Conservation (phyloP, 2,888 invertebrate species). For the Dicroscelio sp. region DNA sequence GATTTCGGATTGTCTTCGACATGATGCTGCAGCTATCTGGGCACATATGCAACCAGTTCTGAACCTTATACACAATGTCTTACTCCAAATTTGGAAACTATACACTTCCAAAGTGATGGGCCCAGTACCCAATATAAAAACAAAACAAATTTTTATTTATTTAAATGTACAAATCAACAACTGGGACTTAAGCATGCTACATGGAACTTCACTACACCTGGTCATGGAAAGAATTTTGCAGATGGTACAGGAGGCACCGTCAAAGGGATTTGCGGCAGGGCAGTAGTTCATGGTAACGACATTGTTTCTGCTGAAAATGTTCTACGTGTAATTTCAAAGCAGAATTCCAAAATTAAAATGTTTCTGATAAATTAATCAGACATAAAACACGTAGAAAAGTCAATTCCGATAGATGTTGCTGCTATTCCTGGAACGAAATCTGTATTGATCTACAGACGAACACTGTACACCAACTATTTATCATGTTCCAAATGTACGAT, state of each 20-base stretch:
- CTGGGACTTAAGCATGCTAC: background rate
- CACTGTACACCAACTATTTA: background rate
- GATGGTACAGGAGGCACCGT: background rate
- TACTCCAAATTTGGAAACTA: background rate
- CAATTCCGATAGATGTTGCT: background rate
- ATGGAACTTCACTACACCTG: background rate
- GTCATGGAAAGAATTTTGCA: slow-evolving; percentile 9
- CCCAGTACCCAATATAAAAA: slow-evolving; percentile 17
- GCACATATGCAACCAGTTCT: slow-evolving; percentile 35
- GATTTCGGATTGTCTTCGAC: slow-evolving; percentile 24
- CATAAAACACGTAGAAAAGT: background rate
- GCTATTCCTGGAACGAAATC: background rate
- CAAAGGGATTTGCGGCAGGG: background rate
- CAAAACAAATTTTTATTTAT: slow-evolving; percentile 17
- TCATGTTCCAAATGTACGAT: background rate
- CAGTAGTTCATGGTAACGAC: background rate
- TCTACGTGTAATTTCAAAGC: background rate
- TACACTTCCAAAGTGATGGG: slow-evolving; percentile 23
- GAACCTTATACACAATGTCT: background rate
- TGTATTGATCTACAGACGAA: background rate
- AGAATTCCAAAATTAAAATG: background rate
- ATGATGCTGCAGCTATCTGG: slow-evolving; percentile 48
- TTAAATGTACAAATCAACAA: background rate
- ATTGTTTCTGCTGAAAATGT: slow-evolving; percentile 5
- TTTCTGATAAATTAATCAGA: background rate